These are phyloP conservation scores for Scortum barcoo DNA, from an alignment of 2,113 vertebrate genomes.

Conservation along the genomic window DNA sequence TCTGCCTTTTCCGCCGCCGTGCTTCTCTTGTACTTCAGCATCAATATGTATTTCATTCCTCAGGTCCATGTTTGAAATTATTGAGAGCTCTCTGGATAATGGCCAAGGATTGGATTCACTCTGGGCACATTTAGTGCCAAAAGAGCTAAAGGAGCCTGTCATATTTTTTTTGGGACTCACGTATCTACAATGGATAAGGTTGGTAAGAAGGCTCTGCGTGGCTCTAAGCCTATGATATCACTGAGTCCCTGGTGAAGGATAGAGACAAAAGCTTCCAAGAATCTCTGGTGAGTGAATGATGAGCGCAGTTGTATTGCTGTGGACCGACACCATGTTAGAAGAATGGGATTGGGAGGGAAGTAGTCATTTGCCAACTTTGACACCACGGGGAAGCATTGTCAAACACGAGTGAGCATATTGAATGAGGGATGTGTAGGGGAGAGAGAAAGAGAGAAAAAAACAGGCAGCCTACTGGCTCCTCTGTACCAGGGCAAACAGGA, in stretches of 20 bases:
- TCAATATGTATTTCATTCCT: slow-evolving; percentile 45
- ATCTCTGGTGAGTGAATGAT: slow-evolving; percentile 66
- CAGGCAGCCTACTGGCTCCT: slow-evolving; percentile 55
- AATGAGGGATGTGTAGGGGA: slow-evolving; percentile 51
- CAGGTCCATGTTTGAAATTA: slow-evolving; percentile 52
- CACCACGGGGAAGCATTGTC: slow-evolving; percentile 72
- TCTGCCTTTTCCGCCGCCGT: slow-evolving; percentile 2
- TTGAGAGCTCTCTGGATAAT: slow-evolving; percentile 27
- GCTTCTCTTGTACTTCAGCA: slow-evolving; percentile 35
- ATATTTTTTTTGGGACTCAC: slow-evolving; percentile 27
- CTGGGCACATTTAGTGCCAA: slow-evolving; percentile 35
- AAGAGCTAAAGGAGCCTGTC: slow-evolving; percentile 33
- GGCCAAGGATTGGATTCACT: slow-evolving; percentile 32
- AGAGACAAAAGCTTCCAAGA: slow-evolving; percentile 68
- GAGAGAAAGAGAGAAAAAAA: slow-evolving; percentile 34
- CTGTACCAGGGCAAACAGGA: slow-evolving; percentile 59
- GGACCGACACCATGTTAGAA: slow-evolving; percentile 59
- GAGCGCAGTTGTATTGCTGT: slow-evolving; percentile 51
- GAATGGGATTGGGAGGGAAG: slow-evolving; percentile 60
- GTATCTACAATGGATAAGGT: slow-evolving; percentile 12
- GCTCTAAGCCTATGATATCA: slow-evolving; percentile 40
- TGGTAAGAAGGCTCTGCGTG: slow-evolving; percentile 20
- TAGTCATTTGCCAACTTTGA: slow-evolving; percentile 77
- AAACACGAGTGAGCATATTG: slow-evolving; percentile 64
- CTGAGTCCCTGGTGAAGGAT: slow-evolving; percentile 51